phyloP scores from a whole-genome alignment of 1,140 invertebrate species.

The Drosophila bifasciata region DNA sequence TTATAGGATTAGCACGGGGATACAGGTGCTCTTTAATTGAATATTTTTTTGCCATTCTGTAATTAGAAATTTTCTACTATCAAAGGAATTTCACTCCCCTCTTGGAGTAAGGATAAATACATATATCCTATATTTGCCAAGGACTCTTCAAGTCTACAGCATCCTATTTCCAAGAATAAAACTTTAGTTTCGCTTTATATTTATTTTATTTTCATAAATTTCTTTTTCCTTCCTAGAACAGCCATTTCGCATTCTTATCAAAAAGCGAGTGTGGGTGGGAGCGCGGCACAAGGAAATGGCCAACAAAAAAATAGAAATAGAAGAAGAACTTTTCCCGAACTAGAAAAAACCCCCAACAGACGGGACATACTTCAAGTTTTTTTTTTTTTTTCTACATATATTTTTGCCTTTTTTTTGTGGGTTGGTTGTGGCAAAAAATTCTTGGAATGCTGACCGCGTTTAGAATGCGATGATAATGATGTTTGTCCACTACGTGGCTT shows the following conservation, averaged over 20 bases:
- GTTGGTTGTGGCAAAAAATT: constrained; percentile 33
- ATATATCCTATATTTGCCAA: constrained; percentile 42
- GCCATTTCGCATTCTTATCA: constrained; percentile 73
- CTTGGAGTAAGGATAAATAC: constrained; percentile 10
- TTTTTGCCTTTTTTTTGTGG: constrained; percentile 7
- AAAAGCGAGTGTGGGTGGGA: constrained; percentile 13
- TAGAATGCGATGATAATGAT: constrained; percentile 43
- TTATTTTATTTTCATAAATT: constrained; percentile 69
- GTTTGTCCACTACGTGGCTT: constrained; percentile 32
- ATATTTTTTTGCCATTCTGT: constrained; percentile 37
- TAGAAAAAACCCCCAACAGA: constrained; percentile 27
- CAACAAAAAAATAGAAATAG: constrained; percentile 24
- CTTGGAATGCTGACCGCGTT: constrained; percentile 54
- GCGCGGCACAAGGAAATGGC: constrained; percentile 3
- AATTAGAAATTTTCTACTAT: constrained; percentile 53
- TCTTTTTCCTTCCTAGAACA: constrained; percentile 50
- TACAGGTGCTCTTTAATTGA: constrained; percentile 29
- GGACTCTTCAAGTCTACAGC: constrained; percentile 49
- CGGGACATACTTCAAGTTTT: constrained; percentile 58
- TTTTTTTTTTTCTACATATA: constrained; percentile 9
- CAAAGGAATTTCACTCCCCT: neutral
- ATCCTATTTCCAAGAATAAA: constrained; percentile 46
- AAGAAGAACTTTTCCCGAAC: constrained; percentile 36
- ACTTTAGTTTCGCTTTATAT: constrained; percentile 64
- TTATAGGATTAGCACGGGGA: constrained; percentile 48